phyloP scores from a whole-genome alignment of 37 sponge, comb jelly and placozoan species.

The Cliona cf. orientalis region DNA sequence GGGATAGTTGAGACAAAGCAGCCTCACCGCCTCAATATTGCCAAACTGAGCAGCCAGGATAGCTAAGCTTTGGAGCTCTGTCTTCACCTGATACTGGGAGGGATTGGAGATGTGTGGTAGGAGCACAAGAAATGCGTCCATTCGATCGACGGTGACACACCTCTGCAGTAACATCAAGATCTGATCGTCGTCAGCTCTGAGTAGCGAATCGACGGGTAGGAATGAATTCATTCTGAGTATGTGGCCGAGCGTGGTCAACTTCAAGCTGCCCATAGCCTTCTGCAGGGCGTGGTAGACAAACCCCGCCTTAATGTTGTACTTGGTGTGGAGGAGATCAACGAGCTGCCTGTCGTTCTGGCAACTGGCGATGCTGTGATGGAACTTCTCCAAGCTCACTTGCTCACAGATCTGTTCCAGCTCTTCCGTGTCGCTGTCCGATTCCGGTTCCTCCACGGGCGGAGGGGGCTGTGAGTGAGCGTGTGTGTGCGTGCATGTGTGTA shows the following conservation, averaged over 20 bases:
- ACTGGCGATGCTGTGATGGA: slow-evolving; percentile 8
- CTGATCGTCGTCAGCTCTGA: slow-evolving; percentile 38
- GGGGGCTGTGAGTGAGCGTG: too few species aligned
- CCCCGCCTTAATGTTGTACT: slow-evolving; percentile 2
- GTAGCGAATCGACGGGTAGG: slow-evolving; percentile 36
- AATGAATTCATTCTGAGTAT: slow-evolving; percentile 44
- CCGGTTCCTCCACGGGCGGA: not conserved
- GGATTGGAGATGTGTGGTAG: slow-evolving; percentile 57
- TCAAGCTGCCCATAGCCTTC: slow-evolving; percentile 1
- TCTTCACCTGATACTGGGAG: slow-evolving; percentile 7
- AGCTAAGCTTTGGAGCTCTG: slow-evolving; percentile 56
- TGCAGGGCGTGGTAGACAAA: slow-evolving; percentile 30
- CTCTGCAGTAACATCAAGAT: slow-evolving; percentile 58
- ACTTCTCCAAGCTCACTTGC: slow-evolving; percentile 35
- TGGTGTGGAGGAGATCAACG: slow-evolving; percentile 1
- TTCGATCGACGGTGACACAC: slow-evolving; percentile 31
- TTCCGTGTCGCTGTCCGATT: slow-evolving; percentile 8
- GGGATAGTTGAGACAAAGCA: slow-evolving; percentile 54
- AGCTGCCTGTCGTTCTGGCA: slow-evolving; percentile 16
- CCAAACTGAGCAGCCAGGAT: slow-evolving; percentile 70
- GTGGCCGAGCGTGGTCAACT: slow-evolving; percentile 26
- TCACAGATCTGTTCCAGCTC: slow-evolving; percentile 30
- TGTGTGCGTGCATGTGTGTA: too few species aligned
- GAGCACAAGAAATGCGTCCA: slow-evolving; percentile 35
- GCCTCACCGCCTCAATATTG: slow-evolving; percentile 26